Conservation (phyloP, 2,888 invertebrate genomes). For the Harpalus rubripes region DNA sequence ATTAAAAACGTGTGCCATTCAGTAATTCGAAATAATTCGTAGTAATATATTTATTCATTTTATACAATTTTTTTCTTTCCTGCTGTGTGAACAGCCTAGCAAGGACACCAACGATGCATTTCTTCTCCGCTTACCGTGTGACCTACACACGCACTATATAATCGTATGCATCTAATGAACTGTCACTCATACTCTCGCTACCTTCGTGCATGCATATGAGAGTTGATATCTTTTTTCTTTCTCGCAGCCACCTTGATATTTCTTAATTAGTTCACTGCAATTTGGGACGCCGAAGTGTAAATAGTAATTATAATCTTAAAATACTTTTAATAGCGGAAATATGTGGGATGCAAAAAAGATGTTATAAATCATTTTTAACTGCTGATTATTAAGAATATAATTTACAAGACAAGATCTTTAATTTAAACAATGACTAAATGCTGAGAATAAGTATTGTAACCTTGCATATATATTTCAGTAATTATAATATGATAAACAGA, state of each 20-base stretch:
- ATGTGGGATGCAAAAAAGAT: background rate
- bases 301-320: background rate
- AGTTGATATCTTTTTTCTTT: constrained; percentile 7
- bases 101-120: constrained; percentile 38
- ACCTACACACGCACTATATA: constrained; percentile 16
- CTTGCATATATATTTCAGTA: background rate
- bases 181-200: constrained; percentile 20
- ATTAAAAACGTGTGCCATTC: too few species aligned
- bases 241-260: constrained; percentile 10
- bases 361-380: background rate
- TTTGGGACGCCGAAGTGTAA: constrained; percentile 4
- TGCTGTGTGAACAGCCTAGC: constrained; percentile 1
- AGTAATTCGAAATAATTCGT: too few species aligned
- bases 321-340: background rate
- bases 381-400: background rate
- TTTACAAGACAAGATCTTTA: background rate
- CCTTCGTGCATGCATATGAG: background rate
- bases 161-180: constrained; percentile 27
- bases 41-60: background rate
- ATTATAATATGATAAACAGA: background rate
- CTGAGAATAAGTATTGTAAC: background rate
- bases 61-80: background rate
- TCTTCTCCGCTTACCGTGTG: constrained; percentile 20
- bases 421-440: background rate
- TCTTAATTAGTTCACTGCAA: constrained; percentile 40